Conservation (phyloP, 1,140 invertebrate species). For the Drosophila navojoa region DNA sequence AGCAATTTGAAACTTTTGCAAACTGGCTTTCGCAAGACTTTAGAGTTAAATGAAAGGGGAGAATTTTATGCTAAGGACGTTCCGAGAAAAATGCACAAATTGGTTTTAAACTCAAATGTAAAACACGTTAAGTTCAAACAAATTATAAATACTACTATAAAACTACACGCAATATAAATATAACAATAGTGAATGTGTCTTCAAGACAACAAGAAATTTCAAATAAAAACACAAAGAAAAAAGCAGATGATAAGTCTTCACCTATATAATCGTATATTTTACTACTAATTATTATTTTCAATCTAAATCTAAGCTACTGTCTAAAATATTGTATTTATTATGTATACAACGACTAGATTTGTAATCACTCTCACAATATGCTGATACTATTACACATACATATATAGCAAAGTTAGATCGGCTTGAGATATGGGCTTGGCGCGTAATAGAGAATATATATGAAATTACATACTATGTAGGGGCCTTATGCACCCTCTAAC, state of each 20-base stretch:
- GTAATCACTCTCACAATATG: conserved; percentile 80
- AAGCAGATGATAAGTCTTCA: background rate
- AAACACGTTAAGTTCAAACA: conserved; percentile 72
- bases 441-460: background rate
- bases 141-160: conserved; percentile 26
- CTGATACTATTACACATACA: conserved; percentile 53
- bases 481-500: conserved; percentile 9
- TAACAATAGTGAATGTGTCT: conserved; percentile 59
- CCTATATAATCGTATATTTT: background rate
- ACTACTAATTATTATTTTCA: background rate
- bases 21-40: conserved; percentile 67
- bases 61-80: conserved; percentile 43
- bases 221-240: conserved; percentile 33
- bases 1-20: conserved; percentile 69
- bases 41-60: conserved; percentile 21
- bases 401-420: conserved; percentile 1
- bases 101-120: conserved; percentile 71
- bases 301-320: conserved; percentile 13
- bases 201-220: conserved; percentile 51
- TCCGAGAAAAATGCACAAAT: conserved; percentile 69
- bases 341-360: conserved; percentile 75
- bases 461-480: background rate
- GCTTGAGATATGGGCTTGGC: too few species aligned
- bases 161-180: conserved; percentile 42
- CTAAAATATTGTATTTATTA: conserved; percentile 38